A percentile compares a stretch with the other conserved stretches of the same genome.
phyloP scores from a whole-genome alignment of 2,113 vertebrate genomes.

The Pollimyrus isidori region DNA sequence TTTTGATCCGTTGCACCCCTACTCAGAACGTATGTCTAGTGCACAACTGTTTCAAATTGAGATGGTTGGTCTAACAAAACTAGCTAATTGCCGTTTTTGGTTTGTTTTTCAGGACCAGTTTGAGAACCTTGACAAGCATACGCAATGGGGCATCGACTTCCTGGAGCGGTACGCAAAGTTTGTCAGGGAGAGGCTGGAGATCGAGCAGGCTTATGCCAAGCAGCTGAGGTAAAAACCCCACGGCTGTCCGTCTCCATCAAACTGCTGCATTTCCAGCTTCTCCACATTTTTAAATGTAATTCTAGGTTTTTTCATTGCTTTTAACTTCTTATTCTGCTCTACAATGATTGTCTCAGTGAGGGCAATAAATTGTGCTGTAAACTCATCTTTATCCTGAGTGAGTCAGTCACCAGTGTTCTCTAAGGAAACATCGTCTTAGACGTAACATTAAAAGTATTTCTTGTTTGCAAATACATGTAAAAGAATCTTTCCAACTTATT shows the following conservation, averaged over 20 bases:
- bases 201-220: constrained; percentile 96
- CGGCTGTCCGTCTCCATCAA: neutral
- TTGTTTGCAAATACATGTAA: neutral
- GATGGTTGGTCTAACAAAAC: neutral
- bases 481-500: neutral
- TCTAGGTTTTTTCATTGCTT: neutral
- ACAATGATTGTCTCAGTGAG: neutral
- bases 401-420: neutral
- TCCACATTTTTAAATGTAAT: neutral
- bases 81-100: neutral
- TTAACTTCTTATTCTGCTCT: neutral
- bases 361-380: neutral
- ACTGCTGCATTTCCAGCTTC: neutral
- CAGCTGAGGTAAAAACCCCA: constrained; percentile 76
- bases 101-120: constrained; percentile 86
- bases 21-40: neutral
- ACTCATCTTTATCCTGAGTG: neutral
- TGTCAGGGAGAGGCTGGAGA: constrained; percentile 95
- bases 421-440: neutral
- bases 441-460: neutral
- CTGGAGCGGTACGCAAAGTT: constrained; percentile 96
- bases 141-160: constrained; percentile 98
- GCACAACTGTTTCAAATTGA: neutral
- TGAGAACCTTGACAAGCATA: constrained; percentile 96
- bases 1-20: too few relatives aligned